phyloP scores from a whole-genome alignment of 1,140 invertebrate genomes.

The Drosophila dunni region DNA sequence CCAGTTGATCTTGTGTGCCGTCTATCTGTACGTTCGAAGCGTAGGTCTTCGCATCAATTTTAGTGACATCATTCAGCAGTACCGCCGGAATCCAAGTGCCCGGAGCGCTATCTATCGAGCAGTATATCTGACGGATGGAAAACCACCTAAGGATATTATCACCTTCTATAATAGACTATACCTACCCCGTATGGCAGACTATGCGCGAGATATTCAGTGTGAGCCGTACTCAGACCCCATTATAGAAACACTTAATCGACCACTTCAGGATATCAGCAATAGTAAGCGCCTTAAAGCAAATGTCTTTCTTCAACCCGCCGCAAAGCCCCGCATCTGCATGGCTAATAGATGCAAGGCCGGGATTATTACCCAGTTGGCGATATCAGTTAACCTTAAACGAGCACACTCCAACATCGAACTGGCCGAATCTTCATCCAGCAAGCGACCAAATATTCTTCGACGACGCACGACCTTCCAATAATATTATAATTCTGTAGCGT shows the following conservation, averaged over 20 bases:
- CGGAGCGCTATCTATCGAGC: conserved; percentile 95
- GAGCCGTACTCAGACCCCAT: neutral
- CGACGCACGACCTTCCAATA: conserved; percentile 45
- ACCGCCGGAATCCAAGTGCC: conserved; percentile 94
- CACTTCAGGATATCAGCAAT: conserved; percentile 15
- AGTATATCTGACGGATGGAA: conserved; percentile 87
- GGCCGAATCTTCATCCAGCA: neutral
- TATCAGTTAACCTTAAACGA: conserved; percentile 40
- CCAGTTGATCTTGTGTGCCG: conserved; percentile 98
- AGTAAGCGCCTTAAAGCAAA: conserved; percentile 17
- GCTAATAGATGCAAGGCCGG: conserved; percentile 9
- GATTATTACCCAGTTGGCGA: conserved; percentile 11
- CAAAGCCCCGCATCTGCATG: conserved; percentile 24
- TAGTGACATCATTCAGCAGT: conserved; percentile 96
- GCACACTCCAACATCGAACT: conserved; percentile 41
- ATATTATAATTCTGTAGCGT: conserved; percentile 34
- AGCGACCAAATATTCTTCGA: conserved; percentile 57
- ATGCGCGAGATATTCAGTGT: conserved; percentile 27
- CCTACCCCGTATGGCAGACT: conserved; percentile 43
- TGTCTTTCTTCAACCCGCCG: conserved; percentile 13
- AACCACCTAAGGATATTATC: conserved; percentile 46
- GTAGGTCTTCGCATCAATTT: conserved; percentile 87
- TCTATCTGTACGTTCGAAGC: conserved; percentile 97
- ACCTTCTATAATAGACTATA: conserved; percentile 62
- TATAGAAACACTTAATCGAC: neutral